Evolutionary conservation across 1,140 invertebrate genomes (phyloP), one percentile per base, ranked within the genome.

Genomic region (Hermatobates lingyangjiaoensis): DNA sequence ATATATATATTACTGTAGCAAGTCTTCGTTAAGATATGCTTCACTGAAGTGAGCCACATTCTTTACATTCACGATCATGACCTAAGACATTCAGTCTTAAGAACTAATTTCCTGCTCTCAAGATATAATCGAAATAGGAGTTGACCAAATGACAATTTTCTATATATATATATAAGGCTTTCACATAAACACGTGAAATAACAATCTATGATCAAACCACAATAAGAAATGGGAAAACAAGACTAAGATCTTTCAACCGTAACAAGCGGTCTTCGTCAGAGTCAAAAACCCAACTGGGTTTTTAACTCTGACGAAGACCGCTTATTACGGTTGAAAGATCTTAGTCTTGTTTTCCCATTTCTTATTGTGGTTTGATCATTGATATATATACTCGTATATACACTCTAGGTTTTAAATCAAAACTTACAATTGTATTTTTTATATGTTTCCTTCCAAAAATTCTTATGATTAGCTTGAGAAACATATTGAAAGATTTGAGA

Each of bases 361-460:
- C 20, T 12, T n/a, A 23, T 12, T 12, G 20, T 44, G 7, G 14
- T 44, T 12, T 44, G 5, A 44, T 20, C 7, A 7, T 20, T 20
- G 7, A 23, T 23, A 10, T 12, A 12, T 10, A 20, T 10, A 44
- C 20, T 44, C 5, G 5, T 7, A 12, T 44, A 44, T 7, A 44
- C 7, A 7, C 10, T 7, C 14, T 12, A 12, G 7, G 21, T 44
- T 44, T 2, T 18, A 27, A 40, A 3, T 23, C 14, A 50, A 5
- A 15, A 70, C 60, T 68, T 71, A 68, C 74, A 69, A 53, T 69
- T 74, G 67, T 83, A 83, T 68, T 81, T 84, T 60, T 83, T 84
- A 59, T 81, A 84, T 4, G 80, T 76, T 59, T 84, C 76, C 63
- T 86, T 85, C 85, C 84, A 88, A 48, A 87, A 67, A 65, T 83